Evolutionary conservation across 2,888 invertebrate species (phyloP), one percentile per base, ranked within the genome.

Genomic region (Ashinkailepas kermadecensis): DNA sequence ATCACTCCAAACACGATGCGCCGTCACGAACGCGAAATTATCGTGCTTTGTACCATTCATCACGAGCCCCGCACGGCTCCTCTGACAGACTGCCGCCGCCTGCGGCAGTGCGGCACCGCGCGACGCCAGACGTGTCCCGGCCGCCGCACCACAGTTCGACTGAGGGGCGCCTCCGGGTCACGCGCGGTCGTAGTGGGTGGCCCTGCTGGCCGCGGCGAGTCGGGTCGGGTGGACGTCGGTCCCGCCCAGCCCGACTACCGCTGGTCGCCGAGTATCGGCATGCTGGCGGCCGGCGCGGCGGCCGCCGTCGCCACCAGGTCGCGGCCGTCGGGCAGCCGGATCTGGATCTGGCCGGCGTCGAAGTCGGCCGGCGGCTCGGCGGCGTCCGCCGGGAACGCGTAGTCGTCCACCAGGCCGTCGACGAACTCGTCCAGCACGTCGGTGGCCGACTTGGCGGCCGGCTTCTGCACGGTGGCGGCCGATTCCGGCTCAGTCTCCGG

Each of bases 361-460:
- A 54, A 74, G 18, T 54, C 54, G 74, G 74, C 74, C 8, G 74
- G 21, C 18, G 18, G 7, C 54, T 39, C 12, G 54, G 70, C 39
- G 13, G n/a, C 70, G 12, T 25, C 21, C 59, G 59, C 74, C 11
- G 74, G 9, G 74, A 74, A 74, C 21, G 74, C 13, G 79, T 79
- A 79, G 25, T 58, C 58, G 57, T 79, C 79, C 58, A 79, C 79
- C 58, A 79, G 79, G 6, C 79, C 79, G 58, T n/a, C 79, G 58
- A 79, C 79, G 18, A 79, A 79, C 79, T 79, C 79, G 15, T 79
- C 79, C 79, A 79, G 79, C 23, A 79, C 79, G 79, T 79, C 79
- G 21, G 74, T 15, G 18, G 39, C 54, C 56, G 39, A 54, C 54
- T 15, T 54, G 15, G 54, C 18, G n/a, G 74, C 74, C 54, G 74